phyloP scores from a whole-genome alignment of 1,140 invertebrate genomes.

The Microvelia longipes region DNA sequence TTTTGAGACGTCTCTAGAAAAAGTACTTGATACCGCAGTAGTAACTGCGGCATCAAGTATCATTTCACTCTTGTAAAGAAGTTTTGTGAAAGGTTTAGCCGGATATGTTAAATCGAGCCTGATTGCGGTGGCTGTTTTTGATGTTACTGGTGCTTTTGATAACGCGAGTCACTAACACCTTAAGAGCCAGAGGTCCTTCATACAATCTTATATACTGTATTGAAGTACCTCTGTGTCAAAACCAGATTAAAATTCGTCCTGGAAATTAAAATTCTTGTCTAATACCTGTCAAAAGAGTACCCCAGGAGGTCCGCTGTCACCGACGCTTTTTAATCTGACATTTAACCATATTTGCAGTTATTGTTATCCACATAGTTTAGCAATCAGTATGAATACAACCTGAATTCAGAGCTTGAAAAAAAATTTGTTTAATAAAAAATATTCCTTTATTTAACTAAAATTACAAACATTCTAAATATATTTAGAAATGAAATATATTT shows the following conservation, averaged over 20 bases:
- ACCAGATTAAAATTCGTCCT: background rate
- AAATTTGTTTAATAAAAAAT: no score
- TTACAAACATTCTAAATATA: no score
- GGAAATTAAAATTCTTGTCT: background rate
- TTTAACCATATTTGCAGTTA: background rate
- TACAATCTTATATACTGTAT: background rate
- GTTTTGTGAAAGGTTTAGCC: background rate
- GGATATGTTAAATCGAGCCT: background rate
- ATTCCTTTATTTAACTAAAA: no score
- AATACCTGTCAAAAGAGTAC: background rate
- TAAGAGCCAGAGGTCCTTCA: background rate
- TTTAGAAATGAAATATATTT: no score
- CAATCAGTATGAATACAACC: background rate
- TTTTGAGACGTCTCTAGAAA: background rate
- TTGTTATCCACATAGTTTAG: background rate
- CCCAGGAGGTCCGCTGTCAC: background rate
- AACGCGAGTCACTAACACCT: background rate
- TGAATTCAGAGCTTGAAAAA: no score
- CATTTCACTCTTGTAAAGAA: background rate
- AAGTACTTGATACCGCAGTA: background rate
- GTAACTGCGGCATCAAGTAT: background rate
- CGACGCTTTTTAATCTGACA: background rate
- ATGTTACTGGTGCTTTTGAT: background rate
- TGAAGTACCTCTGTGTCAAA: background rate
- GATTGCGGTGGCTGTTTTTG: background rate